These are phyloP conservation scores for Falcaria lacertinaria DNA, from an alignment of 2,888 invertebrate species.

Conservation along the genomic window DNA sequence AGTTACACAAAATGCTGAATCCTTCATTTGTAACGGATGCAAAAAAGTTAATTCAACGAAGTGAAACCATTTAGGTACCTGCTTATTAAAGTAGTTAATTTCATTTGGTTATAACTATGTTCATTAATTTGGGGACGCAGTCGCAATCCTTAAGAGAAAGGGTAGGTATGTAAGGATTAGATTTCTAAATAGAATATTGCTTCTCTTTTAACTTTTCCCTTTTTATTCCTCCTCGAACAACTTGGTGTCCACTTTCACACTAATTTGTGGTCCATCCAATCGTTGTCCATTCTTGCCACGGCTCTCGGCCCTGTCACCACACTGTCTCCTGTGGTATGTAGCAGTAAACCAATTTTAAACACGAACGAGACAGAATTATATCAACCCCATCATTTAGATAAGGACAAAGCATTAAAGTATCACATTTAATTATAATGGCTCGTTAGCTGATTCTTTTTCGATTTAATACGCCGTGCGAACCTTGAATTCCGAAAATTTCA, in stretches of 20 bases:
- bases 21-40: too few species aligned
- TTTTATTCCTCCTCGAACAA: background rate
- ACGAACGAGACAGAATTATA: slow-evolving; percentile 28
- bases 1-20: too few species aligned
- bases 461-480: slow-evolving; percentile 46
- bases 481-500: slow-evolving; percentile 49
- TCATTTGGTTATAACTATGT: too few species aligned
- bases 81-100: too few species aligned
- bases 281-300: slow-evolving; percentile 15
- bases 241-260: background rate
- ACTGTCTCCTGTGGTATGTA: slow-evolving; percentile 68
- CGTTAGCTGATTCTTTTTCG: slow-evolving; percentile 48
- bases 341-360: slow-evolving; percentile 27
- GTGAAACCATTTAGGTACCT: too few species aligned
- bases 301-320: slow-evolving; percentile 45
- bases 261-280: slow-evolving; percentile 13
- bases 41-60: too few species aligned
- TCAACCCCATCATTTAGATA: slow-evolving; percentile 16
- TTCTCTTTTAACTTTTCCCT: too few species aligned
- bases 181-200: too few species aligned
- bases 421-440: slow-evolving; percentile 65
- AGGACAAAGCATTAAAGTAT: slow-evolving; percentile 26
- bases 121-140: too few species aligned
- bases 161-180: too few species aligned
- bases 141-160: too few species aligned